Conservation (phyloP, 2,113 vertebrate genomes). For the Noturus placidus region DNA sequence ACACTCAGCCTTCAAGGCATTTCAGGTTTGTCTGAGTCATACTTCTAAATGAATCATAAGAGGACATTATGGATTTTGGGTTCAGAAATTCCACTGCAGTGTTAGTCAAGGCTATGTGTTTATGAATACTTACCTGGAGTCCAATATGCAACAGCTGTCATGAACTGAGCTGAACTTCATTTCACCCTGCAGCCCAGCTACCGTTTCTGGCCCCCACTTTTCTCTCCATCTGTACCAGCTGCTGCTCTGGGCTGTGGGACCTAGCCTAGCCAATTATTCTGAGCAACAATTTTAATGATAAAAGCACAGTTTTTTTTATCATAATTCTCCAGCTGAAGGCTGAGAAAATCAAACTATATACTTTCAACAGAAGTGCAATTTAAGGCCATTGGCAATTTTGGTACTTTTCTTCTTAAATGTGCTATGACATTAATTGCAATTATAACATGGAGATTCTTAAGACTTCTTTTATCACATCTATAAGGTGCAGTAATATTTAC, state of each 20-base stretch:
- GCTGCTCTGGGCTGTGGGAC: slow-evolving; percentile 14
- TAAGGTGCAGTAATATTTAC: background rate
- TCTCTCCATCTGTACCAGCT: slow-evolving; percentile 20
- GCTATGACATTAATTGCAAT: slow-evolving; percentile 4
- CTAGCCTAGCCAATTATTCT: slow-evolving; percentile 5
- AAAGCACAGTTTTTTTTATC: slow-evolving; percentile 16
- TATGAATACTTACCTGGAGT: background rate
- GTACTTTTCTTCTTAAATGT: background rate
- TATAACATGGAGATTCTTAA: background rate
- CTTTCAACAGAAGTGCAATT: slow-evolving; percentile 26
- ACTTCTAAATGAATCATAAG: slow-evolving; percentile 17
- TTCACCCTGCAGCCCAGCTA: slow-evolving; percentile 17
- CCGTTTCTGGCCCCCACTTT: slow-evolving; percentile 5
- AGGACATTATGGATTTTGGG: background rate
- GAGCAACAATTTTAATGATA: slow-evolving; percentile 40
- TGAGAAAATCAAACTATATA: slow-evolving; percentile 34
- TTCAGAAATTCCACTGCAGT: background rate
- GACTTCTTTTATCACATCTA: background rate
- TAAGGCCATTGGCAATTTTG: slow-evolving; percentile 4
- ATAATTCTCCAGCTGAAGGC: slow-evolving; percentile 25
- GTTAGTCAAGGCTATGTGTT: background rate
- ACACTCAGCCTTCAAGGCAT: slow-evolving; percentile 6
- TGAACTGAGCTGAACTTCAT: slow-evolving; percentile 15
- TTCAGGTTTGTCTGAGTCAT: background rate
- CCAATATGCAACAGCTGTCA: background rate